Base-by-base conservation (phyloP, 2,888 invertebrate genomes). In the Sicus ferrugineus region DNA sequence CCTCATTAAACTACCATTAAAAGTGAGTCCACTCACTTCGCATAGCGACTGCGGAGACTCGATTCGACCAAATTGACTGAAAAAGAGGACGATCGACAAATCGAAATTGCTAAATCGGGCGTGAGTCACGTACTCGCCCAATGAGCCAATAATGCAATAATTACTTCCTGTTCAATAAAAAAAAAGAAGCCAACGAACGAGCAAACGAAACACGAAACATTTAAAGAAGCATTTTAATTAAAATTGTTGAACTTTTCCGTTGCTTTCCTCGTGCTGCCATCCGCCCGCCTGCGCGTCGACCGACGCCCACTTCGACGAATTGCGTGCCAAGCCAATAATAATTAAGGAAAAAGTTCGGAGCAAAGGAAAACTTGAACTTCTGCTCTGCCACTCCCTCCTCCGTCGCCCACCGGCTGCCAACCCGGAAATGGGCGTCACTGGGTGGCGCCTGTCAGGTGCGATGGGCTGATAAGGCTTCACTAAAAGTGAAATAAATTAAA, bases 281-380 rank as follows among this genome's bases (percentile, higher is more conserved):
- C 26, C 11, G 21, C 58, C n/a, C 21, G 16, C 46, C 19, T 19
- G 14, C 2, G 9, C 19, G 7, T n/a, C 56, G 42, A 16, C 30
- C 54, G 50, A 26, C 50, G 50, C 38, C 52, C 67, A 19, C 26
- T 38, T 31, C 11, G 21, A 50, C 38, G 59, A 42, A 63, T 59
- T 38, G 70, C 58, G 59, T 67, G 64, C 67, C 56, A 70, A 66
- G 72, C 70, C 70, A 72, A 70, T 65, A 70, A 72, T 71, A 73
- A 73, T 73, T 73, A 71, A 71, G 70, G 70, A 66, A 66, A 73
- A 70, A 70, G 71, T 56, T 52, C 56, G 46, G 56, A 30, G 52
- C 38, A 34, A 31, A 61, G 61, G n/a, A n/a, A 31, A 63, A 68
- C 68, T 21, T 65, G 64, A 19, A 14, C n/a, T n/a, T n/a, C n/a